Conservation (phyloP, 2,113 vertebrate species). For the Cyphomyrus discorhynchus region DNA sequence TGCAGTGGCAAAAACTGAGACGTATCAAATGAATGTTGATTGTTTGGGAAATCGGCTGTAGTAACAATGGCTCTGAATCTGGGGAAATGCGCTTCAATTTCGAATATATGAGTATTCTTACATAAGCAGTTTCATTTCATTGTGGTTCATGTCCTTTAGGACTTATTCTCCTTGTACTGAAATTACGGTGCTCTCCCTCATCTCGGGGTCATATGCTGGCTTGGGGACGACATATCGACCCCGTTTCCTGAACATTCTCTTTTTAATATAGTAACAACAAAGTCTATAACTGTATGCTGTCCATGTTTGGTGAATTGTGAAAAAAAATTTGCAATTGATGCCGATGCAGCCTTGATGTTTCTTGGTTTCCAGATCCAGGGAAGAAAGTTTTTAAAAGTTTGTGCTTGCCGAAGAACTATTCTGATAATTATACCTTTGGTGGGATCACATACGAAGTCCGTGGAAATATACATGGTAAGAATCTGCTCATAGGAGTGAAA, state of each 20-base stretch:
- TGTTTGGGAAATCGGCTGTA: not conserved
- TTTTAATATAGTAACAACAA: not conserved
- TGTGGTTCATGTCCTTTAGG: not conserved
- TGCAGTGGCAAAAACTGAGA: not conserved
- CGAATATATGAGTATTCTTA: not conserved
- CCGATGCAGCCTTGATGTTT: slow-evolving; percentile 3
- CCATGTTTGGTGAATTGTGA: not conserved
- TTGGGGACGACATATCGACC: not conserved
- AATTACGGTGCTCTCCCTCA: not conserved
- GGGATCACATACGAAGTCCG: slow-evolving; percentile 78
- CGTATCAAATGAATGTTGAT: not conserved
- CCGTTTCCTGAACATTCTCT: not conserved
- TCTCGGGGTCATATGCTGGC: not conserved
- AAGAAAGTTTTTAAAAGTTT: slow-evolving; percentile 64
- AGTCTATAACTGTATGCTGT: not conserved
- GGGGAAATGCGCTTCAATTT: not conserved
- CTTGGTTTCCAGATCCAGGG: slow-evolving; percentile 43
- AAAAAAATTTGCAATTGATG: not conserved
- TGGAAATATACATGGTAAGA: slow-evolving; percentile 74
- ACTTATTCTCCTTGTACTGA: not conserved
- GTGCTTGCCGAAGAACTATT: slow-evolving; percentile 77
- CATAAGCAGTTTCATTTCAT: not conserved
- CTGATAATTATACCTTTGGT: slow-evolving; percentile 81
- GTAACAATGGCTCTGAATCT: not conserved
- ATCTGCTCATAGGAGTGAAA: not conserved